Evolutionary conservation across 2,888 invertebrate species (phyloP), one percentile per base, ranked within the genome.

Genomic region (Ceriagrion tenellum): DNA sequence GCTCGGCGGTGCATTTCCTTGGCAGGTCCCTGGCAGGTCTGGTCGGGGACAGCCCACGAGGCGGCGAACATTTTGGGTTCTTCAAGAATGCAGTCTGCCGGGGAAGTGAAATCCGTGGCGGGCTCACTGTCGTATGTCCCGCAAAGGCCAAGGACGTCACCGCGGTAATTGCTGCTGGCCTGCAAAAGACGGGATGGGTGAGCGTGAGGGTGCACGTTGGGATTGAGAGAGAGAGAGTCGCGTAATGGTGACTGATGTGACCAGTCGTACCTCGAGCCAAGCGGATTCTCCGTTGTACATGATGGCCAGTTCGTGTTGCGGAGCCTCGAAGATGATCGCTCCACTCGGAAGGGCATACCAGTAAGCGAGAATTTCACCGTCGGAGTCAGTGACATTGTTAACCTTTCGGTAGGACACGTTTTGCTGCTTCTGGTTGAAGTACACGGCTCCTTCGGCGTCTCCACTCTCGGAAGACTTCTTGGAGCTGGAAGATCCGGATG

Each of bases 91-190:
- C 97, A 97, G 95, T 97, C 97, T 95, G 97, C 96, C 0, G 98
- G 98, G 3, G 97, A 97, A 26, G 97, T 96, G 96, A 97, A 98
- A 96, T 98, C 98, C 95, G 98, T 97, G 90, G 97, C 96, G n/a
- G 97, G 96, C 89, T 98, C 97, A 23, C 97, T 97, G 96, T 97
- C 97, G 97, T 97, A 98, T 96, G 97, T 97, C 20, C 98, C 98
- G 96, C 98, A 98, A 88, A 98, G 97, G 95, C 98, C 98, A 95
- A 97, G 97, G 56, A 98, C 97, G 90, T 97, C 97, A 95, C 97
- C 97, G 69, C 98, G 97, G 96, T 97, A 97, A 69, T 97, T 96
- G 81, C 97, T 96, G 95, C 96, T 95, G 96, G 96, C 96, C 96
- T 96, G 95, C 16, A 96, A 96, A 81, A 88, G 55, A 63, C 95